A percentile compares a stretch with the other conserved stretches of the same genome.
Conservation (phyloP, 2,888 invertebrate species). For the Brachylomia viminalis region DNA sequence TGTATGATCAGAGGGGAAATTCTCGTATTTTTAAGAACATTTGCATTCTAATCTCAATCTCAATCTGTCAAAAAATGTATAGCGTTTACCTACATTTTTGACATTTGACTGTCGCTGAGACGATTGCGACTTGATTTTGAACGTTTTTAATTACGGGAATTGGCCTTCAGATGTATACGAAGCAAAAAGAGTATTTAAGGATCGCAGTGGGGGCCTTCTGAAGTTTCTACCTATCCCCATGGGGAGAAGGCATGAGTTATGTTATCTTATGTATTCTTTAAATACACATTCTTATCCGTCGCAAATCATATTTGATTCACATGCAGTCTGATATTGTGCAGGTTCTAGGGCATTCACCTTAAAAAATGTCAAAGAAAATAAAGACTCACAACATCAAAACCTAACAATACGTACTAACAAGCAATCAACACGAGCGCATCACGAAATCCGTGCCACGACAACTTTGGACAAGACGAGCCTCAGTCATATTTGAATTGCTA, state of each 20-base stretch:
- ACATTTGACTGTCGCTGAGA: no score
- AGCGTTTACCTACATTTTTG: no score
- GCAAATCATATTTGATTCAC: background rate
- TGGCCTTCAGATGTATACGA: background rate
- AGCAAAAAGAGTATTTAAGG: background rate
- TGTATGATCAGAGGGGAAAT: no score
- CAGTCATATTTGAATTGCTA: conserved; percentile 83
- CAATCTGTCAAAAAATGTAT: no score
- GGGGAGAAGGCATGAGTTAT: background rate
- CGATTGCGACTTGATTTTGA: no score
- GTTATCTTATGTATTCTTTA: background rate
- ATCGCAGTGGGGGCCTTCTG: background rate
- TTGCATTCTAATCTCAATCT: no score
- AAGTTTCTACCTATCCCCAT: background rate
- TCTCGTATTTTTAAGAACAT: no score
- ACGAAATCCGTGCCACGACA: conserved; percentile 67
- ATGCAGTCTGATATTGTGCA: background rate
- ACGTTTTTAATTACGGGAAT: no score
- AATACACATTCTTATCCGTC: background rate
- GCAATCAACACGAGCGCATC: conserved; percentile 61
- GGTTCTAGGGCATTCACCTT: background rate
- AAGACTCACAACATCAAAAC: background rate
- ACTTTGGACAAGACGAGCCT: conserved; percentile 71
- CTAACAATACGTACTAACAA: conserved; percentile 44
- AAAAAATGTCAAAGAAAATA: background rate